Percentiles rank a stretch among this genome's conserved stretches.
These are phyloP conservation scores for Schizothorax lantsangensis DNA, from an alignment of 2,797 vertebrate genomes.

Conservation along the genomic window DNA sequence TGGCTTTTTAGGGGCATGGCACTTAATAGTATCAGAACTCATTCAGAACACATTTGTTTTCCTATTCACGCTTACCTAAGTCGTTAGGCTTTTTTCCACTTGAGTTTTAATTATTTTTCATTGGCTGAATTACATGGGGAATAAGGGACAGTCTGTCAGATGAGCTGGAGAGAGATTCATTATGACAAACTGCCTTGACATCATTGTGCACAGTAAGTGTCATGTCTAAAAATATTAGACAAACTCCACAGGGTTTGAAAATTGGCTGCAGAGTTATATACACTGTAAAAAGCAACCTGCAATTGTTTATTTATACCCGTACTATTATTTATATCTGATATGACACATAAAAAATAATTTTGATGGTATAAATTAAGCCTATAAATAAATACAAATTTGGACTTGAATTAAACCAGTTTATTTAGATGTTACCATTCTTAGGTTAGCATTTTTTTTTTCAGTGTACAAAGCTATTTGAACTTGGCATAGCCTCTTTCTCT, in stretches of 20 bases:
- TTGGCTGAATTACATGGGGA: constrained; percentile 55
- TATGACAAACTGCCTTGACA: constrained; percentile 50
- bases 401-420: background rate
- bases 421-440: background rate
- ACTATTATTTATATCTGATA: background rate
- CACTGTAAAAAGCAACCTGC: background rate
- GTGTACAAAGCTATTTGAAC: background rate
- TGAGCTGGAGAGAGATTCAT: constrained; percentile 48
- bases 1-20: constrained; percentile 81
- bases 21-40: constrained; percentile 82
- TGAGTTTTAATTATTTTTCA: constrained; percentile 71
- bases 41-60: constrained; percentile 66
- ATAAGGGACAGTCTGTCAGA: constrained; percentile 54
- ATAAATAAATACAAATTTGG: background rate
- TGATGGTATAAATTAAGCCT: background rate
- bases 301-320: background rate
- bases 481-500: background rate
- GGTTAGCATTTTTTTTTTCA: background rate
- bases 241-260: constrained; percentile 24
- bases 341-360: background rate
- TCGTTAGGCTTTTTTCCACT: constrained; percentile 71
- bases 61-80: constrained; percentile 66
- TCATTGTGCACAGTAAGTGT: constrained; percentile 40
- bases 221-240: constrained; percentile 14
- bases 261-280: background rate